Percentiles rank a stretch among this genome's conserved stretches.
phyloP scores from a whole-genome alignment of 2,797 vertebrate species.

The Aratinga solstitialis region DNA sequence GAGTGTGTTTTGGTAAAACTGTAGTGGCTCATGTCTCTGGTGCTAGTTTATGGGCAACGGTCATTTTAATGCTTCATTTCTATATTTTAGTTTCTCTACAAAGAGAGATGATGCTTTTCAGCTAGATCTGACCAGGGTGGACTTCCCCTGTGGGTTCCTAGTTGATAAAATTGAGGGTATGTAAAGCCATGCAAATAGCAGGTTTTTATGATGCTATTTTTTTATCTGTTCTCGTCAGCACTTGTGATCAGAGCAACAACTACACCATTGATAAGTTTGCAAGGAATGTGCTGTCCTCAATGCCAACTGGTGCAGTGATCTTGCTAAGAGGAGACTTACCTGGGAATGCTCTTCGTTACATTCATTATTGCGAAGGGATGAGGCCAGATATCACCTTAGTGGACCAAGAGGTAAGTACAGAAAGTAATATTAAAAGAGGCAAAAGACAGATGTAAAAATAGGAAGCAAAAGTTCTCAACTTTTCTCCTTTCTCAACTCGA shows the following conservation, averaged over 20 bases:
- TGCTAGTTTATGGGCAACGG: not conserved
- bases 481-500: not conserved
- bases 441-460: not conserved
- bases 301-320: slow-evolving; percentile 85
- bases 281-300: slow-evolving; percentile 86
- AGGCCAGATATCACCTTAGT: slow-evolving; percentile 90
- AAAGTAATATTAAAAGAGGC: not conserved
- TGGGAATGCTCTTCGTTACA: slow-evolving; percentile 92
- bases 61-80: not conserved
- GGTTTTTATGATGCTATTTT: not conserved
- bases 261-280: slow-evolving; percentile 88
- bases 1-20: not conserved
- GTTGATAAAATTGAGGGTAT: not conserved
- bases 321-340: slow-evolving; percentile 95
- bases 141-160: not conserved
- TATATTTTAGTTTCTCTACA: not conserved
- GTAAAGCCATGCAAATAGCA: not conserved
- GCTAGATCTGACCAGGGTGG: not conserved
- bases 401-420: slow-evolving; percentile 91
- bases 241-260: slow-evolving; percentile 90
- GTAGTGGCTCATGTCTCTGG: not conserved
- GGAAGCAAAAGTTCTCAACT: not conserved
- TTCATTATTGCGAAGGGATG: slow-evolving; percentile 89
- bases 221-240: slow-evolving; percentile 70
- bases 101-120: not conserved